Conservation (phyloP, 2,888 invertebrate species). For the Ganaspis brasiliensis region DNA sequence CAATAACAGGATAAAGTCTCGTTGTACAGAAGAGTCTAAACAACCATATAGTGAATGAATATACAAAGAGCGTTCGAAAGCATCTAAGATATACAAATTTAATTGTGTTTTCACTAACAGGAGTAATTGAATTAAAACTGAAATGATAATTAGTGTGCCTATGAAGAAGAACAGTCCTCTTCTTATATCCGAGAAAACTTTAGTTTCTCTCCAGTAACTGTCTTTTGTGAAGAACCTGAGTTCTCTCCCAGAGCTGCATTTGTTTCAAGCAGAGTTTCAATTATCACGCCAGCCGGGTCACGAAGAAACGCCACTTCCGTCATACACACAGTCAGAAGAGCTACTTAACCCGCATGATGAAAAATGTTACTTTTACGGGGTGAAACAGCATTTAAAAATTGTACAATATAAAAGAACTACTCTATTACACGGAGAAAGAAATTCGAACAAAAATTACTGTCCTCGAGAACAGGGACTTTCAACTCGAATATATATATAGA, state of each 20-base stretch:
- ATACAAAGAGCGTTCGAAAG: not conserved
- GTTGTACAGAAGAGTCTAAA: too few species aligned
- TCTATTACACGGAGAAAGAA: too few species aligned
- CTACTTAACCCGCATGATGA: slow-evolving; percentile 28
- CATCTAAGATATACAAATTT: not conserved
- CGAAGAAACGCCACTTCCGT: slow-evolving; percentile 12
- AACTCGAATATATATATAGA: too few species aligned
- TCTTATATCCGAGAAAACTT: slow-evolving; percentile 34
- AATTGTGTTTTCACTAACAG: slow-evolving; percentile 17
- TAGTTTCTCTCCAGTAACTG: slow-evolving; percentile 5
- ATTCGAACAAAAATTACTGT: too few species aligned
- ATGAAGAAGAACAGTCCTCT: slow-evolving; percentile 11
- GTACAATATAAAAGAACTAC: not conserved
- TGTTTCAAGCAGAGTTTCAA: slow-evolving; percentile 30
- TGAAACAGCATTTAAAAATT: too few species aligned
- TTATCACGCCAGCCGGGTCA: slow-evolving; percentile 25
- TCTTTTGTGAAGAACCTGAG: slow-evolving; percentile 31
- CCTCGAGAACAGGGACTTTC: too few species aligned
- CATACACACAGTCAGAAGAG: not conserved
- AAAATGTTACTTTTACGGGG: not conserved
- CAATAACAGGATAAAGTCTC: too few species aligned
- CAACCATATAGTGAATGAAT: too few species aligned
- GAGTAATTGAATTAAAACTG: slow-evolving; percentile 30
- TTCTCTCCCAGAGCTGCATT: slow-evolving; percentile 9
- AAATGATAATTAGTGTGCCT: slow-evolving; percentile 9